Evolutionary conservation across 1,140 invertebrate species (phyloP).

Genomic region (Macrotrachela quadricornifera): DNA sequence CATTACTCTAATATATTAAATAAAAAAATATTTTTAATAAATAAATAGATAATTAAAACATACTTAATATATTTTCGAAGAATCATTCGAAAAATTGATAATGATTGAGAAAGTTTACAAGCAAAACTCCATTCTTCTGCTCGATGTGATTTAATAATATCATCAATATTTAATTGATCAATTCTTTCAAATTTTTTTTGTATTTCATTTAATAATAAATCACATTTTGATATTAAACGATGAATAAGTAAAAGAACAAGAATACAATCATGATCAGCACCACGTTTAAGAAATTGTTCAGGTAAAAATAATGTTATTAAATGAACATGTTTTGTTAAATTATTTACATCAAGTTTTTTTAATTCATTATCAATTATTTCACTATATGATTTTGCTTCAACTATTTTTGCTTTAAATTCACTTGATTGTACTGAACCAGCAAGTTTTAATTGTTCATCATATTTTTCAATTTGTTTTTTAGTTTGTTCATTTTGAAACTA

Average conservation of each 20-base stretch:
- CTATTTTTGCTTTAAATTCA: neutral
- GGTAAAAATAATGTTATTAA: constrained; percentile 77
- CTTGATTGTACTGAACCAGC: neutral
- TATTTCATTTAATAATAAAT: constrained; percentile 69
- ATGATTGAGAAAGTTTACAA: constrained; percentile 54
- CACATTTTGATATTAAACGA: constrained; percentile 67
- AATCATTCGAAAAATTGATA: constrained; percentile 47
- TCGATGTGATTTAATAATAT: constrained; percentile 57
- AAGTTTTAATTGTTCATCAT: neutral
- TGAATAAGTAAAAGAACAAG: constrained; percentile 64
- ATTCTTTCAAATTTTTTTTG: constrained; percentile 40
- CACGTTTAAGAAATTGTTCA: constrained; percentile 66
- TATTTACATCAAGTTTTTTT: constrained; percentile 62
- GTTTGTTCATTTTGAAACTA: constrained; percentile 34
- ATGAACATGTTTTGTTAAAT: constrained; percentile 60
- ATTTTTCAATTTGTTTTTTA: constrained; percentile 16
- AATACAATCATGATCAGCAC: constrained; percentile 83
- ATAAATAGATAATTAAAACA: too few relatives aligned
- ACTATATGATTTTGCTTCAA: neutral
- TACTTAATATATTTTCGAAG: constrained; percentile 33
- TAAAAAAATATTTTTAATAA: too few relatives aligned
- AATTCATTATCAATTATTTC: constrained; percentile 79
- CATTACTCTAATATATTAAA: neutral
- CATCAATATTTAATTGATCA: constrained; percentile 20
- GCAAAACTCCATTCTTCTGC: constrained; percentile 74